Percentiles rank a stretch among this genome's conserved stretches.
These are phyloP conservation scores for Hydropotes inermis DNA, from an alignment of 2,113 vertebrate species.

Conservation along the genomic window DNA sequence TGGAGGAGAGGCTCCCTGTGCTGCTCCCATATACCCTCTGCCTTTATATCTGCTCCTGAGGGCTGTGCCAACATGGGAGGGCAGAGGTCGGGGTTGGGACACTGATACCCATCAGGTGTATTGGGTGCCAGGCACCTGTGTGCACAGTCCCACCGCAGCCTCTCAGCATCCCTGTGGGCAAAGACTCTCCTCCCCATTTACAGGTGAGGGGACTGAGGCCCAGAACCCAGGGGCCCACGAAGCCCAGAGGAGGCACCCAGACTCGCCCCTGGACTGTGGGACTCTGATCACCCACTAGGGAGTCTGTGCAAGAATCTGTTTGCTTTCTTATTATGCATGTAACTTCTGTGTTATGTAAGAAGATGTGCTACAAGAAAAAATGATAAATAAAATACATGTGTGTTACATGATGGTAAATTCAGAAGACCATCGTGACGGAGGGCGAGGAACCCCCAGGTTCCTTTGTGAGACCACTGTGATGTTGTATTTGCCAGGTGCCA, in stretches of 20 bases:
- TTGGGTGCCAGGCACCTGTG: too few species aligned
- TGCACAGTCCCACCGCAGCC: too few species aligned
- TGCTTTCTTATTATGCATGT: neutral
- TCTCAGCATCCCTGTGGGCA: neutral
- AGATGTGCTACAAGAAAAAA: neutral
- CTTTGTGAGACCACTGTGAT: neutral
- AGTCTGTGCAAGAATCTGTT: too few species aligned
- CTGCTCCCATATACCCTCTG: neutral
- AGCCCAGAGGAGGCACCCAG: rapidly evolving
- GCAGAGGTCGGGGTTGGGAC: neutral
- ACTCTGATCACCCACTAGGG: neutral
- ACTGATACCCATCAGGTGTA: neutral
- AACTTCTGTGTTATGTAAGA: neutral
- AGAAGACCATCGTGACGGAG: rapidly evolving
- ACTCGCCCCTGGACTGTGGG: neutral
- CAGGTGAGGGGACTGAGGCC: neutral
- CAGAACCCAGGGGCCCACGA: neutral
- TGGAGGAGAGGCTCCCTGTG: neutral
- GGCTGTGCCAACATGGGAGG: rapidly evolving
- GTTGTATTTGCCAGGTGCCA: neutral
- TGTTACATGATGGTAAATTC: neutral
- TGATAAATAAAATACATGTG: neutral
- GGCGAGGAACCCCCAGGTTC: neutral
- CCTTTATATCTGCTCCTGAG: neutral
- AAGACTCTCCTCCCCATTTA: neutral